Evolutionary conservation across 2,797 vertebrate genomes (phyloP).

Genomic region (Molossus alvarezi): DNA sequence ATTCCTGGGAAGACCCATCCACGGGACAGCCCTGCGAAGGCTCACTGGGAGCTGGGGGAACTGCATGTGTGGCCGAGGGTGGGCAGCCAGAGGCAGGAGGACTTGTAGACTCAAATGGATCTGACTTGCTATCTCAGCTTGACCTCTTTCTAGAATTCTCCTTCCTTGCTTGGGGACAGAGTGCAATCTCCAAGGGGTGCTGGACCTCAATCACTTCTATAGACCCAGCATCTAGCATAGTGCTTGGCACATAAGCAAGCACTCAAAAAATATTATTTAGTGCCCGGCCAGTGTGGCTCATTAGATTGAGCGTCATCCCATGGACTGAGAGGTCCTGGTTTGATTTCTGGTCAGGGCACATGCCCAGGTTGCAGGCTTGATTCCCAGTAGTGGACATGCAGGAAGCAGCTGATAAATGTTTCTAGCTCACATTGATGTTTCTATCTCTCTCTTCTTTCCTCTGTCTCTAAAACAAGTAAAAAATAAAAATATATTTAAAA

Average conservation of each 20-base stretch:
- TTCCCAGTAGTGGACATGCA: too few species aligned
- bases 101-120: neutral
- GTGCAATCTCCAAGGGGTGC: neutral
- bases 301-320: too few species aligned
- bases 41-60: neutral
- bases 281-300: too few species aligned
- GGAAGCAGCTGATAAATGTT: too few species aligned
- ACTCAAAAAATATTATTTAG: neutral
- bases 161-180: neutral
- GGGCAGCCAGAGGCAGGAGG: neutral
- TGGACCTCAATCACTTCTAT: neutral
- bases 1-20: neutral
- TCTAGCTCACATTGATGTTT: too few species aligned
- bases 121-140: neutral
- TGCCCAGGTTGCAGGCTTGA: too few species aligned
- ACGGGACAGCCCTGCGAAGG: neutral
- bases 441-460: too few species aligned
- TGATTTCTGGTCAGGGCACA: too few species aligned
- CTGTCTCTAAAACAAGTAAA: too few species aligned
- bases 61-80: neutral
- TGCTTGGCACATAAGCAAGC: neutral
- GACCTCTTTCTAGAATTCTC: conserved; percentile 56
- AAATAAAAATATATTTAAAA: too few species aligned
- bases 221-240: neutral
- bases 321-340: too few species aligned